phyloP scores from a whole-genome alignment of 1,140 invertebrate species.

The Drosophila bocki region DNA sequence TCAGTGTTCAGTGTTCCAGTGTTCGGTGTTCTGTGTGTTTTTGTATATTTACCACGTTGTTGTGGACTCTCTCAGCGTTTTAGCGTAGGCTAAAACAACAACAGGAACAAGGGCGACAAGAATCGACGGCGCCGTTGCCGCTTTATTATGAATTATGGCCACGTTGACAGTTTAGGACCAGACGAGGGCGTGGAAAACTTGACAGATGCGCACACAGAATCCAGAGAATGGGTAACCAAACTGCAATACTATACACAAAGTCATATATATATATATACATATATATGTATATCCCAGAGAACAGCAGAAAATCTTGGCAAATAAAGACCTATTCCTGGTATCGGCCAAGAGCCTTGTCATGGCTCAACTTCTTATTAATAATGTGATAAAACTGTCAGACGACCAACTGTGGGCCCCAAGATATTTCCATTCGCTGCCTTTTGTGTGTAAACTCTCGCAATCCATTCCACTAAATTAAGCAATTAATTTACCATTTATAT shows the following conservation, averaged over 20 bases:
- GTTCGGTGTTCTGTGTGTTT: slow-evolving; percentile 30
- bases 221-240: slow-evolving; percentile 10
- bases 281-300: not conserved
- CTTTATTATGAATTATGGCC: slow-evolving; percentile 82
- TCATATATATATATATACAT: not conserved
- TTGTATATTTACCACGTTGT: slow-evolving; percentile 46
- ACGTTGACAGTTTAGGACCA: slow-evolving; percentile 79
- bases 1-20: slow-evolving; percentile 10
- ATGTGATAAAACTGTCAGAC: slow-evolving; percentile 81
- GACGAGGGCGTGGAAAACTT: slow-evolving; percentile 81
- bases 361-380: slow-evolving; percentile 82
- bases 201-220: slow-evolving; percentile 74
- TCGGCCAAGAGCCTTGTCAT: slow-evolving; percentile 36
- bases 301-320: slow-evolving; percentile 38
- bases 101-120: slow-evolving; percentile 39
- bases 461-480: slow-evolving; percentile 83
- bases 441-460: slow-evolving; percentile 65
- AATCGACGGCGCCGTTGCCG: slow-evolving; percentile 68
- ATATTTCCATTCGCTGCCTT: slow-evolving; percentile 42
- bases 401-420: slow-evolving; percentile 49
- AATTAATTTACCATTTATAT: slow-evolving; percentile 82
- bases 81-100: slow-evolving; percentile 30
- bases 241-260: slow-evolving; percentile 5
- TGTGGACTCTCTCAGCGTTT: slow-evolving; percentile 40
- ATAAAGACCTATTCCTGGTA: slow-evolving; percentile 69